Base-by-base conservation (phyloP, 92 coral and sea anemone species). In the Paramuricea clavata region DNA sequence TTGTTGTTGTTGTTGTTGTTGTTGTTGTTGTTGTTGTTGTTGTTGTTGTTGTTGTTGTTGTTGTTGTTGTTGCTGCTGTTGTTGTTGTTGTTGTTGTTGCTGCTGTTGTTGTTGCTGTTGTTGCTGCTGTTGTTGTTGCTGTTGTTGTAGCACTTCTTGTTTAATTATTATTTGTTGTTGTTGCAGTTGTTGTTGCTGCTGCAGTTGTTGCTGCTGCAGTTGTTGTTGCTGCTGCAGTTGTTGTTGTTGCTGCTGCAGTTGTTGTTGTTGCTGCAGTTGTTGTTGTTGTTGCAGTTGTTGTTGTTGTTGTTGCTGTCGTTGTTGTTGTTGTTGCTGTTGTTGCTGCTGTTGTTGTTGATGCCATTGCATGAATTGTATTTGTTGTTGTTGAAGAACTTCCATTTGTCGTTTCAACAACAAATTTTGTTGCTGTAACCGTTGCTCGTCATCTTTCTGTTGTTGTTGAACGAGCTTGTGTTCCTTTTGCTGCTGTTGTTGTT, bases 381-480 rank as follows among this genome's bases (percentile, higher is more conserved):
- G 95, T 50, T 95, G 97, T 90, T 89, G 90, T 22, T 73, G 92
- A 85, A 15, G 95, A 87, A 56, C 13, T 90, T 65, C 49, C 86
- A 74, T 82, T 89, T 93, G 87, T 89, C 92, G 87, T 93, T n/a
- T n/a, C n/a, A n/a, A n/a, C n/a, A 89, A 13, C 91, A 70, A 69
- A 87, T 91, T 72, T 89, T 90, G 31, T 35, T 52, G 69, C 73
- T 93, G 59, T 89, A 82, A 42, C 74, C 36, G 49, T 92, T 92
- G 41, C 36, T 52, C 17, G 27, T 52, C 43, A 15, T 52, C 13
- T 30, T 22, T n/a, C 21, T 33, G 43, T 5, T 21, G 67, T 81
- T 76, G 2, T 84, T 85, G 73, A 65, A n/a, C n/a, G 95, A 87
- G 67, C 13, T 90, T 65, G n/a, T n/a, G n/a, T n/a, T n/a, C n/a